A percentile compares a stretch with the other conserved stretches of the same genome.
Evolutionary conservation across 2,797 vertebrate species (phyloP).

Genomic region (Siniperca obscura): DNA sequence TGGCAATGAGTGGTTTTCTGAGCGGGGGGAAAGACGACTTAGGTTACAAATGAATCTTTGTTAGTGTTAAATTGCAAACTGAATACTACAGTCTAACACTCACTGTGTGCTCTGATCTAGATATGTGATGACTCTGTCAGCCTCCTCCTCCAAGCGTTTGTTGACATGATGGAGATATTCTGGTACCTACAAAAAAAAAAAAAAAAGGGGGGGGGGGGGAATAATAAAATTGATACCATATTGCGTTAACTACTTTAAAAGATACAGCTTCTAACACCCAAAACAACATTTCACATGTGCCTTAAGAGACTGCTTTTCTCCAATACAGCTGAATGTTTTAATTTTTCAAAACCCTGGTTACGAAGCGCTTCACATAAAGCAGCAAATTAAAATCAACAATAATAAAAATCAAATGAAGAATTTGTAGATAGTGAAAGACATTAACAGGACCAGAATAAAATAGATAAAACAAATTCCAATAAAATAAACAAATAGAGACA

Average conservation of each 20-base stretch:
- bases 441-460: neutral
- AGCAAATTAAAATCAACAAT: neutral
- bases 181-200: conserved; percentile 89
- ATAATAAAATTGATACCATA: neutral
- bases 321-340: neutral
- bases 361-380: neutral
- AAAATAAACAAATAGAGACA: neutral
- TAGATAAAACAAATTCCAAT: neutral
- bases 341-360: neutral
- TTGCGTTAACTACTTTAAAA: neutral
- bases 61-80: neutral
- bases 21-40: conserved; percentile 41
- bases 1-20: conserved; percentile 98
- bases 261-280: neutral
- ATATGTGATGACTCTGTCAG: conserved; percentile 98
- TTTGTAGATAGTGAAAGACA: neutral
- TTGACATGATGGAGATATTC: conserved; percentile 99
- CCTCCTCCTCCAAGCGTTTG: conserved; percentile 98
- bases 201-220: neutral
- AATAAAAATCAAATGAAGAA: neutral
- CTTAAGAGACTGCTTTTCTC: neutral
- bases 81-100: conserved; percentile 70
- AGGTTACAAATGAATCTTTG: conserved; percentile 21
- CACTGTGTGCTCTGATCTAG: conserved; percentile 99
- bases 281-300: neutral